Percentiles rank a stretch among this genome's conserved stretches.
Evolutionary conservation across 2,888 invertebrate genomes (phyloP).

Genomic region (Cryptus viduatorius): DNA sequence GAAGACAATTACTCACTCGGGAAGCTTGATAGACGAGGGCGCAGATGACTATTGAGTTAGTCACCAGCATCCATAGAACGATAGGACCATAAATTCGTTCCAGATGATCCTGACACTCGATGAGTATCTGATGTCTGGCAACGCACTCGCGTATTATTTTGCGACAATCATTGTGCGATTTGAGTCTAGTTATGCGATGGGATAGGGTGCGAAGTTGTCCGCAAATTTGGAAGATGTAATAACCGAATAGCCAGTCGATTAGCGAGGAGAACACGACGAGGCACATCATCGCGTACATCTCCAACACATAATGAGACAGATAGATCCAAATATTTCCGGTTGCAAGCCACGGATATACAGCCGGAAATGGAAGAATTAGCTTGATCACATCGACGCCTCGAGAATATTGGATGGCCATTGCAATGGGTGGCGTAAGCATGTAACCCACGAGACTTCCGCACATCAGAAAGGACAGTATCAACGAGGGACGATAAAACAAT

Average conservation of each 20-base stretch:
- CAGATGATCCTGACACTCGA: not conserved
- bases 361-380: conserved; percentile 38
- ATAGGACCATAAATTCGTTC: conserved; percentile 25
- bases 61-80: not conserved
- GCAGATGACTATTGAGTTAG: conserved; percentile 37
- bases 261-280: conserved; percentile 16
- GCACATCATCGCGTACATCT: conserved; percentile 30
- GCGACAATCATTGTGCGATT: not conserved
- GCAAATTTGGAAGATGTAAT: conserved; percentile 54
- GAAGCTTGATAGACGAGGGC: conserved; percentile 49
- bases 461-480: too few species aligned
- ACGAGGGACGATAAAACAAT: too few species aligned
- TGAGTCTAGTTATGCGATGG: conserved; percentile 10
- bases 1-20: conserved; percentile 28
- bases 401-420: conserved; percentile 11
- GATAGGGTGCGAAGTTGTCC: conserved; percentile 43
- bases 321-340: conserved; percentile 30
- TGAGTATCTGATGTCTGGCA: not conserved
- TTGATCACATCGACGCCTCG: conserved; percentile 29
- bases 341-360: conserved; percentile 56
- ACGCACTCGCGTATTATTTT: conserved; percentile 27
- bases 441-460: too few species aligned
- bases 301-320: conserved; percentile 35
- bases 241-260: conserved; percentile 39
- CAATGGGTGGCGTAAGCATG: conserved; percentile 17